Percentiles rank a stretch among this genome's conserved stretches.
phyloP scores from a whole-genome alignment of 2,888 invertebrate species.

The Choristoneura rosaceana region DNA sequence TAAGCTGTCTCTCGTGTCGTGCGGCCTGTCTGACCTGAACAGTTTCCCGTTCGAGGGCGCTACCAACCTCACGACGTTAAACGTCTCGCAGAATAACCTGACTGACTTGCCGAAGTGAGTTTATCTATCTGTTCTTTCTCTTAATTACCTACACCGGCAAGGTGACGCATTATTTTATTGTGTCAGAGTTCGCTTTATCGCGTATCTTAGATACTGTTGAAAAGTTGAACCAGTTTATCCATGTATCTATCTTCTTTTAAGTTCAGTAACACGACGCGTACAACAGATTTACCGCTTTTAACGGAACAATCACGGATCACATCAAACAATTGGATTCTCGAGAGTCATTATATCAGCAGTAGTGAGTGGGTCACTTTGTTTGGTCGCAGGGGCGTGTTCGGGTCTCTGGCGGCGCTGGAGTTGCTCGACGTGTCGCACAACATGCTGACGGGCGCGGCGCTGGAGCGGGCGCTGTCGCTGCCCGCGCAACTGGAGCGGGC shows the following conservation, averaged over 20 bases:
- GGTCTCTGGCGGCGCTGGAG: slow-evolving; percentile 27
- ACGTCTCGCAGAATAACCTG: slow-evolving; percentile 14
- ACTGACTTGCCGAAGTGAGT: slow-evolving; percentile 26
- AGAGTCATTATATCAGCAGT: too few relatives aligned
- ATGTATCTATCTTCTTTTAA: too few relatives aligned
- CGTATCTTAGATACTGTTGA: too few relatives aligned
- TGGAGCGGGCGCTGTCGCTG: slow-evolving; percentile 25
- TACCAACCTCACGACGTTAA: slow-evolving; percentile 9
- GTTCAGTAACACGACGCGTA: too few relatives aligned
- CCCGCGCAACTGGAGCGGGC: slow-evolving; percentile 28
- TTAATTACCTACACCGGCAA: too few relatives aligned
- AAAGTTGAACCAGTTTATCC: too few relatives aligned
- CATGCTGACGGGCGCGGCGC: not conserved
- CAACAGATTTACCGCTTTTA: too few relatives aligned
- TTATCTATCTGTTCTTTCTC: not conserved
- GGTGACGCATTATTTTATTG: too few relatives aligned
- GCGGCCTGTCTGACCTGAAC: slow-evolving; percentile 5
- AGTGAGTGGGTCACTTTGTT: too few relatives aligned
- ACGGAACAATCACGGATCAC: too few relatives aligned
- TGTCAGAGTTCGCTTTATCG: too few relatives aligned
- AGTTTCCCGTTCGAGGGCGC: slow-evolving; percentile 4
- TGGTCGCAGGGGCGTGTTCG: not conserved
- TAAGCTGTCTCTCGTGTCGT: not conserved
- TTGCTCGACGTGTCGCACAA: slow-evolving; percentile 25
- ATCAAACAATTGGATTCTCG: too few relatives aligned